phyloP scores from a whole-genome alignment of 2,888 invertebrate species.

The Drosophila kambysellisi region DNA sequence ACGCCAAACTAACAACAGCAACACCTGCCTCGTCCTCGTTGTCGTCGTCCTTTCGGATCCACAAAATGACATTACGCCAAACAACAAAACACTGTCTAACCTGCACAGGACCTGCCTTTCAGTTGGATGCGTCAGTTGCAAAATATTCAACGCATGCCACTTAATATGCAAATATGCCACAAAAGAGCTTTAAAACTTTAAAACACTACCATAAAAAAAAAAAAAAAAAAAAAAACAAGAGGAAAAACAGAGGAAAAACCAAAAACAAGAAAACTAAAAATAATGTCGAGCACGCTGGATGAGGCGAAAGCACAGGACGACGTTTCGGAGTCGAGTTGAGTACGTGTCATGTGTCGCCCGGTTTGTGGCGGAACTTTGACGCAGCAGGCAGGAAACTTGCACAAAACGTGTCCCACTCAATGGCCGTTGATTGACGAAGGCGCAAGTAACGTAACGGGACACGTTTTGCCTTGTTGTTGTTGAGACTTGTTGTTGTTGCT shows the following conservation, averaged over 20 bases:
- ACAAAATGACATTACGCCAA: constrained; percentile 15
- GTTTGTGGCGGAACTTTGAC: constrained; percentile 75
- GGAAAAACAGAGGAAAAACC: constrained; percentile 55
- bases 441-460: constrained; percentile 38
- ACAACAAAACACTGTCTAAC: constrained; percentile 7
- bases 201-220: constrained; percentile 66
- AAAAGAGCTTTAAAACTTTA: constrained; percentile 81
- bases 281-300: constrained; percentile 56
- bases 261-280: constrained; percentile 62
- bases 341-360: constrained; percentile 78
- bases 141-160: constrained; percentile 70
- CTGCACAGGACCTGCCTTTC: constrained; percentile 8
- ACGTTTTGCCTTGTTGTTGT: constrained; percentile 17
- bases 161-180: constrained; percentile 80
- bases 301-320: constrained; percentile 1
- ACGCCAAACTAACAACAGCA: constrained; percentile 70
- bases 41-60: constrained; percentile 18
- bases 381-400: constrained; percentile 66
- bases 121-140: constrained; percentile 35
- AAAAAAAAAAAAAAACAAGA: constrained; percentile 53
- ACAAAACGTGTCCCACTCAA: constrained; percentile 75
- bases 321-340: constrained; percentile 51
- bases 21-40: constrained; percentile 45
- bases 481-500: constrained; percentile 1
- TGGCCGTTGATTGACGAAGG: constrained; percentile 73